These are phyloP conservation scores for Gryllus bimaculatus DNA, from an alignment of 1,140 invertebrate species.

Conservation along the genomic window DNA sequence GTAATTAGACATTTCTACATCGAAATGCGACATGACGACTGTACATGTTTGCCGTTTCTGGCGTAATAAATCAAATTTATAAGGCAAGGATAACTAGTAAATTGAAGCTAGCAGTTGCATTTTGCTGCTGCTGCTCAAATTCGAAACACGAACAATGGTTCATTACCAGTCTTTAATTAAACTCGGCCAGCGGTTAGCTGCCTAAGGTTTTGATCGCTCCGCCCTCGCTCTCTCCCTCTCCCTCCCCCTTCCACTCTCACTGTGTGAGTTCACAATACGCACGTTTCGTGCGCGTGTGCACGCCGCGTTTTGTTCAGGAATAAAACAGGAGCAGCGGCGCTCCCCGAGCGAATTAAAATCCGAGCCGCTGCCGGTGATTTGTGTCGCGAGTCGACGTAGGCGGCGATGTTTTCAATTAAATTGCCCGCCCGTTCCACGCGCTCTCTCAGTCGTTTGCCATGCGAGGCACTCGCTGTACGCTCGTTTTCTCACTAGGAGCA, in stretches of 20 bases:
- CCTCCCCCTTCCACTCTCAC: too few species aligned
- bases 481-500: too few species aligned
- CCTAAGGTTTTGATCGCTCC: not conserved
- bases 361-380: not conserved
- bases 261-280: not conserved
- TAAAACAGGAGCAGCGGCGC: not conserved
- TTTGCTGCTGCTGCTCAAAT: not conserved
- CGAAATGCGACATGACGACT: too few species aligned
- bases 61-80: not conserved
- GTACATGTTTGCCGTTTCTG: not conserved
- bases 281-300: not conserved
- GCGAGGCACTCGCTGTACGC: too few species aligned
- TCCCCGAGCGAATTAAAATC: not conserved
- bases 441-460: too few species aligned
- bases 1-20: too few species aligned
- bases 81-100: not conserved
- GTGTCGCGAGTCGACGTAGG: not conserved
- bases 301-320: not conserved
- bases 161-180: slow-evolving; percentile 2
- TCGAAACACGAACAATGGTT: not conserved
- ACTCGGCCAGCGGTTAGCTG: not conserved
- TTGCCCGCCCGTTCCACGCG: too few species aligned
- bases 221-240: not conserved
- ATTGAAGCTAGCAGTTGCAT: not conserved
- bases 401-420: not conserved